Base-by-base conservation (phyloP, 2,888 invertebrate genomes). In the Diadromus collaris region DNA sequence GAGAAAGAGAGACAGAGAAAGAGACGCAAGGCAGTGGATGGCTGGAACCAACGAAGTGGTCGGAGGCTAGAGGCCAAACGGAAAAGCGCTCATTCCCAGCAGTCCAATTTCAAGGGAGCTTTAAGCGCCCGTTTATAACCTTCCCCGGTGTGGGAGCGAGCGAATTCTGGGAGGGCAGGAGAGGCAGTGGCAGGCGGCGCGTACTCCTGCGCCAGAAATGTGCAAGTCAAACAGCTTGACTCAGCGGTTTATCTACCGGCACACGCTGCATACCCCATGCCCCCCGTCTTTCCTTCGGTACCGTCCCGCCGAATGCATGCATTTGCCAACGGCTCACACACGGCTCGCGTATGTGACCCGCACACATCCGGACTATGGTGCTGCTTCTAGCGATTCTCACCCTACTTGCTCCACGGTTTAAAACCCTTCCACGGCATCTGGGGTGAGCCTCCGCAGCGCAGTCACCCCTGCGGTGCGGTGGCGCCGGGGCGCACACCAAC, bases 221-320 rank as follows among this genome's bases (percentile, higher is more conserved):
- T 88, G 88, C 88, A 88, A 89, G 89, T 89, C 88, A 89, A 89
- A 89, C 88, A 89, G 87, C 87, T 88, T 87, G 88, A 87, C 88
- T 87, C 89, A 88, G 87, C 88, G 87, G 86, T 89, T 88, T 88
- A 88, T 89, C 86, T 85, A 83, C 78, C 83, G 81, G 78, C 83
- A 81, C 80, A 83, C 83, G 84, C 83, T 83, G 76, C 81, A 78
- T 70, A 73, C 61, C 58, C 72, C 58, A 58, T 67, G 61, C 68
- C 71, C 74, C 70, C 27, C 64, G 46, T 46, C 61, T 65, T 63
- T 56, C 44, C 76, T 51, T 58, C 63, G 21, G 65, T 10, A 19
- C 61, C 56, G 24, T 69, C 64, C 70, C 71, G 70, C 64, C 80
- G 76, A 80, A 81, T 84, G 83, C 83, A 85, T 83, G 84, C 82